Conservation (phyloP, 2,113 vertebrate species). For the Hydrolagus affinis region DNA sequence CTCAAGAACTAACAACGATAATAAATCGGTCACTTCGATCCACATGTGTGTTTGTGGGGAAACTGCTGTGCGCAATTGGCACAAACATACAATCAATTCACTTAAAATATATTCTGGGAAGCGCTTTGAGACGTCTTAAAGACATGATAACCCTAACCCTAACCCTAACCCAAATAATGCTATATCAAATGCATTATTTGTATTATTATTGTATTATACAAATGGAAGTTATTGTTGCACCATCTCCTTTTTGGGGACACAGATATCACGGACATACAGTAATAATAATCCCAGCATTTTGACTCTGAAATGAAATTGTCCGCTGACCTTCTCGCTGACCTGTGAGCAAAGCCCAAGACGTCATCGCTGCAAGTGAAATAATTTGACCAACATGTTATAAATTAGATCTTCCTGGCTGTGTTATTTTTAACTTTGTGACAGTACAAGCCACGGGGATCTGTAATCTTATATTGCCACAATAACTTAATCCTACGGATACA, state of each 20-base stretch:
- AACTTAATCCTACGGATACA: constrained; percentile 1
- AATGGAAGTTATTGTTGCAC: neutral
- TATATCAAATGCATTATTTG: too few relatives aligned
- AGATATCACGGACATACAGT: neutral
- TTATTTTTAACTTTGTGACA: constrained; percentile 14
- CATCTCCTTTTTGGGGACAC: neutral
- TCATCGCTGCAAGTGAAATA: neutral
- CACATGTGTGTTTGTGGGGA: too few relatives aligned
- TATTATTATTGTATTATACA: too few relatives aligned
- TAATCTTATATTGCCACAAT: neutral
- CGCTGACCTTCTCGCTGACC: neutral
- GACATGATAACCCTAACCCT: too few relatives aligned
- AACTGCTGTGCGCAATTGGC: too few relatives aligned
- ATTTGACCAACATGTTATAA: constrained; percentile 21
- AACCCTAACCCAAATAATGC: too few relatives aligned
- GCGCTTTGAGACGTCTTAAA: too few relatives aligned
- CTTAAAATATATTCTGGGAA: too few relatives aligned
- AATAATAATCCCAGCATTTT: neutral
- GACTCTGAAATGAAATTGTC: constrained; percentile 4
- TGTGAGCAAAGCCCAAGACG: neutral
- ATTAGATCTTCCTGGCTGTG: neutral
- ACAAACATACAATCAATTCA: too few relatives aligned
- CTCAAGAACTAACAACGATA: too few relatives aligned
- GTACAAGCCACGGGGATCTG: neutral
- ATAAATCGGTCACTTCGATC: too few relatives aligned